These are phyloP conservation scores for Gnathonemus echidnorhynchus DNA, from an alignment of 2,113 vertebrate genomes.

Conservation along the genomic window DNA sequence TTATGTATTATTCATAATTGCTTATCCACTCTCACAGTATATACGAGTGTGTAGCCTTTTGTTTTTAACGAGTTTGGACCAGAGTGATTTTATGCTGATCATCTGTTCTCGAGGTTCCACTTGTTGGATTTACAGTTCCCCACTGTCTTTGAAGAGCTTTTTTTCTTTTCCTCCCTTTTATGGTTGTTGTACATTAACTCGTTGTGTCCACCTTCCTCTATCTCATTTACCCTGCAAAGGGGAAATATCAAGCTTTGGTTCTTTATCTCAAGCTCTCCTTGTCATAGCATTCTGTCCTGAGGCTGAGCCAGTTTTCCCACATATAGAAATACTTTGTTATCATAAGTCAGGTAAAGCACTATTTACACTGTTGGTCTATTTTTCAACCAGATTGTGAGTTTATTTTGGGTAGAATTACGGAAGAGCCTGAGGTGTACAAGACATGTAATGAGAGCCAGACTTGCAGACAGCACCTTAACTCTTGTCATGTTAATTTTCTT, in stretches of 20 bases:
- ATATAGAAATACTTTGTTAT: background rate
- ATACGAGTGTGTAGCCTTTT: background rate
- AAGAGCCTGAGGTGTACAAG: background rate
- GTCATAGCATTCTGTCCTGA: background rate
- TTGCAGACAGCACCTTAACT: background rate
- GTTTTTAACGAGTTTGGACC: background rate
- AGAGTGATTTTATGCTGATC: background rate
- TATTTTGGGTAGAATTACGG: background rate
- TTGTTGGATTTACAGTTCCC: background rate
- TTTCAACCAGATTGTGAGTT: background rate
- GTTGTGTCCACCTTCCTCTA: background rate
- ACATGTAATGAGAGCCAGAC: background rate
- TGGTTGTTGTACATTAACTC: background rate
- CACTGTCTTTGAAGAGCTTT: background rate
- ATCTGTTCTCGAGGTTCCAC: background rate
- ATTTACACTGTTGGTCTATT: background rate
- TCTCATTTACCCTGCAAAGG: background rate
- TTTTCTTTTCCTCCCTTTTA: background rate
- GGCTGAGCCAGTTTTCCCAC: background rate
- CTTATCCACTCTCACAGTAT: background rate
- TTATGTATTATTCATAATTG: background rate
- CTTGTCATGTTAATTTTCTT: background rate
- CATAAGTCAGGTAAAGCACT: background rate
- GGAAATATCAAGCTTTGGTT: background rate
- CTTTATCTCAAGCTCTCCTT: background rate